Evolutionary conservation across 2,797 vertebrate species (phyloP), one percentile per base, ranked within the genome.

Genomic region (Lagodon rhomboides): DNA sequence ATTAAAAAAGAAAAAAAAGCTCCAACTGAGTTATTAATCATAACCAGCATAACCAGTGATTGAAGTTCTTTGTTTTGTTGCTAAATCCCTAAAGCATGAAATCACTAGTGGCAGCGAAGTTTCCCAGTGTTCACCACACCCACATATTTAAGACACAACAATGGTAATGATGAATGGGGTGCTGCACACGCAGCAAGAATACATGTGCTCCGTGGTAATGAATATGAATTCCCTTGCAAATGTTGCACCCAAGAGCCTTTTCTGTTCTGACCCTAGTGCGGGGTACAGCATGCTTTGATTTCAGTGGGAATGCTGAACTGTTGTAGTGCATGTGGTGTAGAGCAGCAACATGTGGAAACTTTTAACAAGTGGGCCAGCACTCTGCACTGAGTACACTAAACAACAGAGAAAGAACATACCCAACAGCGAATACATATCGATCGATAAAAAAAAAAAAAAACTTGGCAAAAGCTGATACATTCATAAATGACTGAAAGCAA

Each of bases 11-110:
- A 54, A n/a, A 67, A 54, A 70, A 18, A n/a, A 38, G 15, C 25
- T 71, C 18, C 55, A 73, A 46, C 66, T 54, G 20, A 68, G 62
- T 77, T 81, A 86, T 90, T 75, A 85, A 90, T 90, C 78, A 87
- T 74, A 47, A 61, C 34, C 7, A 49, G 30, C 9, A 66, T 38
- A 79, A 80, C 59, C 10, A 6, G 38, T 41, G 12, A 46, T 72
- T 73, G 13, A 68, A 51, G 18, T 69, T 70, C 16, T 50, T 65
- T 81, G 16, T 53, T 69, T 80, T 75, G 60, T 84, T 49, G 27
- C 12, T 66, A 63, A 84, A 69, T 69, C 55, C 60, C 46, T n/a
- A 79, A 77, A 64, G 63, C 1, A 3, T 60, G 41, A 82, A 68
- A 69, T 71, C 61, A 62, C 51, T 30, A 66, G 20, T 5, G 2